Conservation (phyloP, 2,113 vertebrate species). For the Urocitellus parryii region DNA sequence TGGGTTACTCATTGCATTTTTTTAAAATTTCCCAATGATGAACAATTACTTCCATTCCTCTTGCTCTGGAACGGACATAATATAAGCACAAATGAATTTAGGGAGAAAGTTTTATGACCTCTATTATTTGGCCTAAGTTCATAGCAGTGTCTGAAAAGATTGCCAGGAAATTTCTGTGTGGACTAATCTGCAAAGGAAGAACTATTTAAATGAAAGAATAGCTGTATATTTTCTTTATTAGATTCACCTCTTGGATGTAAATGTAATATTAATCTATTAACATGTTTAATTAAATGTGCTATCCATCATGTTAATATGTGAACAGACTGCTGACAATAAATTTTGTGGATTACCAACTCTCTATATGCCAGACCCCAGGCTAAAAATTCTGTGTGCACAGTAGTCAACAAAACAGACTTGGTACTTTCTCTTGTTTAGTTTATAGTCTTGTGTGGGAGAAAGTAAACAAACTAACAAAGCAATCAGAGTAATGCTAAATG, state of each 20-base stretch:
- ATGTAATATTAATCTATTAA: constrained; percentile 28
- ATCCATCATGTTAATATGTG: constrained; percentile 65
- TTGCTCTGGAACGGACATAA: constrained; percentile 6
- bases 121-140: constrained; percentile 60
- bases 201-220: constrained; percentile 52
- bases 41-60: neutral
- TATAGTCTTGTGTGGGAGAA: neutral
- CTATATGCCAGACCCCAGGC: neutral
- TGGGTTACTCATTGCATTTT: neutral
- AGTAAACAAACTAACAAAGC: neutral
- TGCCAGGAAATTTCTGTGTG: constrained; percentile 76
- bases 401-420: neutral
- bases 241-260: constrained; percentile 52
- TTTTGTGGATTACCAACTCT: neutral
- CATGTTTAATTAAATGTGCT: constrained; percentile 11
- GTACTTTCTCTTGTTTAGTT: neutral
- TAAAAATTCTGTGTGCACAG: neutral
- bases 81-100: constrained; percentile 67
- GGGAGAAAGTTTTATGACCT: constrained; percentile 49
- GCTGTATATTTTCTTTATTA: constrained; percentile 67
- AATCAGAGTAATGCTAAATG: neutral
- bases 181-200: constrained; percentile 67
- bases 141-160: constrained; percentile 63
- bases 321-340: neutral
- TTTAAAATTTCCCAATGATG: constrained; percentile 14